Conservation (phyloP, 2,888 invertebrate genomes). For the Geotrupes spiniger region DNA sequence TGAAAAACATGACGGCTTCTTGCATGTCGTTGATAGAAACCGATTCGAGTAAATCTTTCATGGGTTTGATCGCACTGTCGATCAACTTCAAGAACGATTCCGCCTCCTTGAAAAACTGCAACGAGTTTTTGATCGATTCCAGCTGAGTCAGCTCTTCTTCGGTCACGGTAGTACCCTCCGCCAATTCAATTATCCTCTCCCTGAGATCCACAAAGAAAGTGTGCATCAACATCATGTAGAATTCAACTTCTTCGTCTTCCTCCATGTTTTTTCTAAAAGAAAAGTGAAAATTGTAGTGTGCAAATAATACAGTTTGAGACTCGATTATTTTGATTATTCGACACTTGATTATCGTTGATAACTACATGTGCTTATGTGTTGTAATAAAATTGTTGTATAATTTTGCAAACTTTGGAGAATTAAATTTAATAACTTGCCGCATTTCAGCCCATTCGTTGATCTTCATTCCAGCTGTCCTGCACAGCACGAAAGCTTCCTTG, state of each 20-base stretch:
- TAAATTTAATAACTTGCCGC: too few species aligned
- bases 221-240: slow-evolving; percentile 30
- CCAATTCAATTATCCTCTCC: slow-evolving; percentile 7
- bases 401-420: too few species aligned
- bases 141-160: slow-evolving; percentile 48
- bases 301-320: too few species aligned
- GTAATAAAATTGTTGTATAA: too few species aligned
- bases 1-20: slow-evolving; percentile 88
- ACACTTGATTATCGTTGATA: too few species aligned
- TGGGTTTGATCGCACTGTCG: slow-evolving; percentile 59
- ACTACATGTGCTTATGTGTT: too few species aligned
- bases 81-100: slow-evolving; percentile 39
- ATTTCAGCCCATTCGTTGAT: slow-evolving; percentile 21
- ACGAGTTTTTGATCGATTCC: slow-evolving; percentile 49
- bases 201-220: slow-evolving; percentile 30
- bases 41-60: slow-evolving; percentile 71
- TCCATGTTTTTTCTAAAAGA: slow-evolving; percentile 26
- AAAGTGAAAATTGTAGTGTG: slow-evolving; percentile 2
- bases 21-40: slow-evolving; percentile 75
- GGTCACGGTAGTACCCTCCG: slow-evolving; percentile 13
- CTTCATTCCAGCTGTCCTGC: slow-evolving; percentile 14
- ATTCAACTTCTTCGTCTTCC: slow-evolving; percentile 27
- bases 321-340: too few species aligned
- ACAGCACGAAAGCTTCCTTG: slow-evolving; percentile 52
- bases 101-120: slow-evolving; percentile 66